Evolutionary conservation across 2,797 vertebrate genomes (phyloP).

Genomic region (Taenioides sp.): DNA sequence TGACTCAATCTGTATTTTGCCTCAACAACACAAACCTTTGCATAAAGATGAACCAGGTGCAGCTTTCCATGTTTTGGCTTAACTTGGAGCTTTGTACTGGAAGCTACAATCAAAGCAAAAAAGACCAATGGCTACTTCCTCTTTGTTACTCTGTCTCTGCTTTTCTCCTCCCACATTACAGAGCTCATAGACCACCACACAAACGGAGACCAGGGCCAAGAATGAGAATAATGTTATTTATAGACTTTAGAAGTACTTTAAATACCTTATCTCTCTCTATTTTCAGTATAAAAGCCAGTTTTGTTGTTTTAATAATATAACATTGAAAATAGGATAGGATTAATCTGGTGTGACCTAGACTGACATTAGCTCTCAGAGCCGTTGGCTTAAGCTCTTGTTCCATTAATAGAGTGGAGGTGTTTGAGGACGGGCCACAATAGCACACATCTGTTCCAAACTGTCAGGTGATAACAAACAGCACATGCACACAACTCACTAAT

Average conservation of each 20-base stretch:
- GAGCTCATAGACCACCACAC: conserved; percentile 23
- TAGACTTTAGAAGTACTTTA: not conserved
- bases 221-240: not conserved
- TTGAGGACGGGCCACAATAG: conserved; percentile 66
- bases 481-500: not conserved
- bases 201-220: conserved; percentile 6
- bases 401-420: conserved; percentile 75
- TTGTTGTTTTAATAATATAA: not conserved
- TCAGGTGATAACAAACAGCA: conserved; percentile 63
- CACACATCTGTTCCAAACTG: conserved; percentile 43
- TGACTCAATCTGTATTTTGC: conserved; percentile 16
- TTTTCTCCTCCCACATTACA: conserved; percentile 50
- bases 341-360: conserved; percentile 24
- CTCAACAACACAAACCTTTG: conserved; percentile 55
- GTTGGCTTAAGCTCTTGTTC: conserved; percentile 59
- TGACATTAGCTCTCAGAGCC: conserved; percentile 60
- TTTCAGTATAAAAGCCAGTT: too few species aligned
- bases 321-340: not conserved
- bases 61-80: conserved; percentile 49
- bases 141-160: conserved; percentile 21
- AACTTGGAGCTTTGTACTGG: not conserved
- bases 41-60: conserved; percentile 62
- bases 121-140: conserved; percentile 43
- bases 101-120: conserved; percentile 50
- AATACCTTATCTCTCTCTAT: conserved; percentile 4